Conservation (phyloP, 1,140 invertebrate species). For the Acromyrmex echinatior region DNA sequence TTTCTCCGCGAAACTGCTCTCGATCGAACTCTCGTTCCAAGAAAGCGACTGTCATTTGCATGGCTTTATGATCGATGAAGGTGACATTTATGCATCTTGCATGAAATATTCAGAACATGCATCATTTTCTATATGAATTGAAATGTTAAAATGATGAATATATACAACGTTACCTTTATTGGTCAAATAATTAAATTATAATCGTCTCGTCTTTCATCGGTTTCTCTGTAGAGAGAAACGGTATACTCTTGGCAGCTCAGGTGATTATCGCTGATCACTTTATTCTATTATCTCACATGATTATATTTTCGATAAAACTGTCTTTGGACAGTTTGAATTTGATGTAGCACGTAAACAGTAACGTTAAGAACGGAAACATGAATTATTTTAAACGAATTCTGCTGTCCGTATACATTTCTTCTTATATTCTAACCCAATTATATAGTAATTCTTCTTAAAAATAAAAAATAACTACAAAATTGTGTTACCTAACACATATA, state of each 20-base stretch:
- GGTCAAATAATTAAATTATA: constrained; percentile 20
- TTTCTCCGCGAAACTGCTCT: constrained; percentile 36
- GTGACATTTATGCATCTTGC: constrained; percentile 6
- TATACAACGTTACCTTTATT: background rate
- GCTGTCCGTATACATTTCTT: too few relatives aligned
- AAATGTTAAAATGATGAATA: background rate
- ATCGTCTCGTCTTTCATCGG: background rate
- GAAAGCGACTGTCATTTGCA: constrained; percentile 48
- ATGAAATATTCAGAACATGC: background rate
- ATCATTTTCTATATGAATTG: background rate
- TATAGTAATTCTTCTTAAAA: too few relatives aligned
- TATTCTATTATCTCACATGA: background rate
- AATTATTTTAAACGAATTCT: constrained; percentile 4
- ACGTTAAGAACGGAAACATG: background rate
- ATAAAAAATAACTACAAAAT: too few relatives aligned
- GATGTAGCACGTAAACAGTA: background rate
- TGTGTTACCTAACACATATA: too few relatives aligned
- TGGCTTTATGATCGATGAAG: constrained; percentile 7
- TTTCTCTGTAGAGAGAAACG: too few relatives aligned
- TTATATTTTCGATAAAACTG: background rate
- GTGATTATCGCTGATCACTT: background rate
- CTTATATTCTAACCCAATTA: too few relatives aligned
- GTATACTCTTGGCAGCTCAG: background rate
- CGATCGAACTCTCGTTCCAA: constrained; percentile 36
- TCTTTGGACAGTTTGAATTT: background rate